Evolutionary conservation across 2,888 invertebrate genomes (phyloP).

Genomic region (Schrankia costaestrigalis): DNA sequence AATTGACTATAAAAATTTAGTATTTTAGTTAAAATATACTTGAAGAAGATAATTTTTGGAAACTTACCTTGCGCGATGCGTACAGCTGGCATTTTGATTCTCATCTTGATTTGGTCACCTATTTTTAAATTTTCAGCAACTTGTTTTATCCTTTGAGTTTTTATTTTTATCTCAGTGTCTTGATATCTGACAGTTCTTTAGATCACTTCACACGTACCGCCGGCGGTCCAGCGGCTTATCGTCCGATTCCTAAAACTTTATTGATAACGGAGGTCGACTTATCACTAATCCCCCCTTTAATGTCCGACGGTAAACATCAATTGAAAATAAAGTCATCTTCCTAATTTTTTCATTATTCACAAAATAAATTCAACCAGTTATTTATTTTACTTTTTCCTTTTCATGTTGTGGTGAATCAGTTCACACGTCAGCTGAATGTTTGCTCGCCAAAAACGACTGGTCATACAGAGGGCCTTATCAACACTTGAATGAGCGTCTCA

Average conservation of each 20-base stretch:
- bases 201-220: conserved; percentile 75
- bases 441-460: conserved; percentile 60
- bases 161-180: conserved; percentile 66
- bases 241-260: conserved; percentile 60
- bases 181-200: conserved; percentile 64
- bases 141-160: conserved; percentile 64
- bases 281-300: conserved; percentile 57
- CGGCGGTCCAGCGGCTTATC: conserved; percentile 75
- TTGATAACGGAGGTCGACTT: conserved; percentile 62
- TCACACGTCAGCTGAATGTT: conserved; percentile 53
- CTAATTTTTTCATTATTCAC: conserved; percentile 51
- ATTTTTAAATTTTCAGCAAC: conserved; percentile 75
- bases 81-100: conserved; percentile 98
- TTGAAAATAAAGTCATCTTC: conserved; percentile 60
- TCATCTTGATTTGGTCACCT: conserved; percentile 89
- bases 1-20: background rate
- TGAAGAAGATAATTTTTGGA: background rate
- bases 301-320: conserved; percentile 66
- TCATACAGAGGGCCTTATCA: conserved; percentile 69
- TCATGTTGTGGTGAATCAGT: conserved; percentile 60
- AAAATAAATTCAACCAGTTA: conserved; percentile 27
- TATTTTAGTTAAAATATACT: conserved; percentile 6
- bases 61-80: conserved; percentile 96
- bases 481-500: conserved; percentile 71
- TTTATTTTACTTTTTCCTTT: conserved; percentile 71